Evolutionary conservation across 2,797 vertebrate species (phyloP).

Genomic region (Arrhamphus sclerolepis): DNA sequence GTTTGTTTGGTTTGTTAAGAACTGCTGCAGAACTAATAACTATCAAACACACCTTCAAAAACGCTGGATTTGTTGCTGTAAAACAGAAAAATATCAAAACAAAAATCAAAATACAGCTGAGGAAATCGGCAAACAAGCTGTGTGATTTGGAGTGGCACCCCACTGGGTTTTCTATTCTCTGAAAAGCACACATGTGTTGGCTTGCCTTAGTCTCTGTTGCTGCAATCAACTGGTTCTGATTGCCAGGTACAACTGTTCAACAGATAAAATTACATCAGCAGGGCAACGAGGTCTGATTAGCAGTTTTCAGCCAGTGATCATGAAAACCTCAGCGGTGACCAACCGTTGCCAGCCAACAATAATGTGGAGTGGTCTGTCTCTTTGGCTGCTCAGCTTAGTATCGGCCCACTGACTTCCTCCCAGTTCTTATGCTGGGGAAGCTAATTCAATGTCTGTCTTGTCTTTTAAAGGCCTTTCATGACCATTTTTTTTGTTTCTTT

Average conservation of each 20-base stretch:
- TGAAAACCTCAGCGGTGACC: constrained; percentile 12
- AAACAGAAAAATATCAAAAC: no score
- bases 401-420: background rate
- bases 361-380: background rate
- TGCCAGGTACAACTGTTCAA: constrained; percentile 23
- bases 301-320: constrained; percentile 19
- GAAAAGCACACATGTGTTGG: background rate
- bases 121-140: no score
- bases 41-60: no score
- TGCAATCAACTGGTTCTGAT: constrained; percentile 15
- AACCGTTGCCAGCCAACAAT: constrained; percentile 5
- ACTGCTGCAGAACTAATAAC: no score
- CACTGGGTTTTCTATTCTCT: background rate
- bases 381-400: background rate
- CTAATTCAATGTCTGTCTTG: background rate
- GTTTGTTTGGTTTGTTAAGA: no score
- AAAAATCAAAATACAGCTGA: no score
- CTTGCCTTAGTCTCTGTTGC: background rate
- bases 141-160: no score
- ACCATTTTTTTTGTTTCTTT: background rate
- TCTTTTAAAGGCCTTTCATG: constrained; percentile 4
- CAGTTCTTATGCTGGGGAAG: background rate
- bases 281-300: constrained; percentile 25
- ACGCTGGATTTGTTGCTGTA: no score
- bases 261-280: constrained; percentile 21